These are phyloP conservation scores for Odocoileus hemionus DNA, from an alignment of 2,113 vertebrate genomes.

Conservation along the genomic window DNA sequence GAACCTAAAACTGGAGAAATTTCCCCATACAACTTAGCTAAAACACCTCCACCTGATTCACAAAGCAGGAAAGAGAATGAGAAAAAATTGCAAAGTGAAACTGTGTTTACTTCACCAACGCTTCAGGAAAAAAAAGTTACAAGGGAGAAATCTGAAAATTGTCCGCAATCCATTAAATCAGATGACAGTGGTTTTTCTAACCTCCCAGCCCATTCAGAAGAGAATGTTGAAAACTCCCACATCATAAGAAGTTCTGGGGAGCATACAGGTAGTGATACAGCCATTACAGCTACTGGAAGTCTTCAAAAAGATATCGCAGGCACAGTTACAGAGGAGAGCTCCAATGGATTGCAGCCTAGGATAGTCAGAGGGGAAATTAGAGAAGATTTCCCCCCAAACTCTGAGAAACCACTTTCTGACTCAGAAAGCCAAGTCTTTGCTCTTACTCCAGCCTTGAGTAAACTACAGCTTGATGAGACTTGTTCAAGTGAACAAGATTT, in stretches of 20 bases:
- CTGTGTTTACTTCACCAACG: neutral
- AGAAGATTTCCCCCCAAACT: constrained; percentile 23
- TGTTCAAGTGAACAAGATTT: neutral
- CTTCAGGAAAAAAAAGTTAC: neutral
- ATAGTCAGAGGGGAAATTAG: constrained; percentile 39
- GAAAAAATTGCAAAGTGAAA: neutral
- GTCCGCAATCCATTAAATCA: neutral
- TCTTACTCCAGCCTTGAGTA: constrained; percentile 18
- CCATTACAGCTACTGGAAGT: neutral
- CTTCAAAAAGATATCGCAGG: neutral
- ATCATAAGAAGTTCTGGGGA: neutral
- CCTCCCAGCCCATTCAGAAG: neutral
- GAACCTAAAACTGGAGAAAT: neutral
- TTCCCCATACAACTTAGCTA: constrained; percentile 19
- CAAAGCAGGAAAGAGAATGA: constrained; percentile 54
- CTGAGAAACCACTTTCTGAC: constrained; percentile 49
- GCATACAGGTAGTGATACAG: rapidly evolving
- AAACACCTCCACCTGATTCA: neutral
- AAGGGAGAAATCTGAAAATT: constrained; percentile 46
- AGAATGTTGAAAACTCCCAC: constrained; percentile 20
- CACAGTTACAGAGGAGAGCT: neutral
- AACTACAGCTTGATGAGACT: constrained; percentile 32
- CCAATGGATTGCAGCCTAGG: neutral
- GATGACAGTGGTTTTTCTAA: neutral
- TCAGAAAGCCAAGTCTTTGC: constrained; percentile 54